Percentiles rank a stretch among this genome's conserved stretches.
Evolutionary conservation across 1,140 invertebrate species (phyloP).

Genomic region (Gonatopus flavifemur): DNA sequence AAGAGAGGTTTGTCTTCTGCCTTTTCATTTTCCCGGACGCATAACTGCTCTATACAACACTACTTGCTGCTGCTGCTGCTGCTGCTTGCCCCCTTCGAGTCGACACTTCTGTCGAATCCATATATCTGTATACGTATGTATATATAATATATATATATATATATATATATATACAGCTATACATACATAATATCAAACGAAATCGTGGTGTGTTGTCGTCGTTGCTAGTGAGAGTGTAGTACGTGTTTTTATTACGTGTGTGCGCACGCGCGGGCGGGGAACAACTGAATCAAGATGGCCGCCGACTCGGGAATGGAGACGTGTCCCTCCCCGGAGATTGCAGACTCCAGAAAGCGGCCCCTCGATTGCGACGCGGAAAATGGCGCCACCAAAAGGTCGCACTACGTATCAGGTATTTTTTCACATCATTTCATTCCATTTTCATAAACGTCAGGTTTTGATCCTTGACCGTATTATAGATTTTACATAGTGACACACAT

Average conservation of each 20-base stretch:
- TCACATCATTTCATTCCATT: not conserved
- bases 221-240: conserved; percentile 8
- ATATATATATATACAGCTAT: no score
- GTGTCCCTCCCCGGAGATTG: conserved; percentile 78
- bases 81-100: no score
- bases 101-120: no score
- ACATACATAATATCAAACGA: no score
- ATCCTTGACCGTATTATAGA: not conserved
- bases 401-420: conserved; percentile 81
- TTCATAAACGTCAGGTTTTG: conserved; percentile 5
- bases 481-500: not conserved
- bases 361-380: conserved; percentile 83
- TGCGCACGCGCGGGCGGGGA: conserved; percentile 30
- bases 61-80: no score
- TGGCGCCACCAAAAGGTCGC: conserved; percentile 83
- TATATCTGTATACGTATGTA: no score
- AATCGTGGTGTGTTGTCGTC: no score
- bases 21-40: no score
- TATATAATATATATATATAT: no score
- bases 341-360: conserved; percentile 82
- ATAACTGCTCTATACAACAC: no score
- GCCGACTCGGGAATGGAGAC: conserved; percentile 81
- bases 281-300: conserved; percentile 67
- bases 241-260: conserved; percentile 19
- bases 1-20: no score